phyloP scores from a whole-genome alignment of 1,140 invertebrate species.

The Penaeus indicus region DNA sequence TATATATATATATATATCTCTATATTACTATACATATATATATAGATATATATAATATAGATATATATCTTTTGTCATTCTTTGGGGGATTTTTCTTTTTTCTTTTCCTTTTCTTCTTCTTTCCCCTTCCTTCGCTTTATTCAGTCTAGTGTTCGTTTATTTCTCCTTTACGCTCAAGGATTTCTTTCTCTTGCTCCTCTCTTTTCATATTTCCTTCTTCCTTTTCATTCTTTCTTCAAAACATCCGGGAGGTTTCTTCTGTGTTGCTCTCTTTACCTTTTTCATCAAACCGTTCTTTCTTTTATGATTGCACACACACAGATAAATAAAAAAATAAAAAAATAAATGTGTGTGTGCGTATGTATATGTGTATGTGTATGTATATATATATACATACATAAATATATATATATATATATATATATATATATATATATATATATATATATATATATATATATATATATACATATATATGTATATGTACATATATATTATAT shows the following conservation, averaged over 20 bases:
- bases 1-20: neutral
- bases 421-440: too few relatives aligned
- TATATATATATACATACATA: neutral
- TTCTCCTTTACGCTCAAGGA: too few relatives aligned
- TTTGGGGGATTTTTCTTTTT: neutral
- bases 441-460: too few relatives aligned
- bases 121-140: too few relatives aligned
- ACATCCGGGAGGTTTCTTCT: neutral
- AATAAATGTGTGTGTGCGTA: too few relatives aligned
- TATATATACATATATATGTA: too few relatives aligned
- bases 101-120: neutral
- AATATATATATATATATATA: neutral
- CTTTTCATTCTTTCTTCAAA: neutral
- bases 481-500: too few relatives aligned
- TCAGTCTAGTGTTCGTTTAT: too few relatives aligned
- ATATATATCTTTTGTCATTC: neutral
- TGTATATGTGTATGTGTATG: conserved; percentile 24
- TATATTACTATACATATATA: too few relatives aligned
- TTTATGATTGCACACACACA: too few relatives aligned
- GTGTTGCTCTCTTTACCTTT: neutral
- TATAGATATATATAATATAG: too few relatives aligned
- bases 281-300: neutral
- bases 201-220: neutral
- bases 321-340: too few relatives aligned
- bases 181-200: conserved; percentile 7